Evolutionary conservation across 2,888 invertebrate species (phyloP), one percentile per base, ranked within the genome.

Genomic region (Adelognathus sp.): DNA sequence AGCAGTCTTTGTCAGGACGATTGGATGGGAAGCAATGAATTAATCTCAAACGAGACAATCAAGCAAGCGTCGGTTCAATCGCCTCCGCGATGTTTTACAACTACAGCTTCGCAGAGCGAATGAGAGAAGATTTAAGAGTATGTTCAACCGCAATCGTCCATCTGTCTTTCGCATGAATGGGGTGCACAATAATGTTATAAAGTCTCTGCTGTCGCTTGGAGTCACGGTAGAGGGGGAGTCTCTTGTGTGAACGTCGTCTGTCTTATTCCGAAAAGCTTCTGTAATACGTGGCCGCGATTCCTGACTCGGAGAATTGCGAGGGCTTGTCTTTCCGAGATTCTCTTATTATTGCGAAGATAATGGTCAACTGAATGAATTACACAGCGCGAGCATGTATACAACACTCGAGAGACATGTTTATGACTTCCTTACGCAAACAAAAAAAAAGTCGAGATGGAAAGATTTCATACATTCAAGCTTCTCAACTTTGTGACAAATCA

Each of bases 131-230:
- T 66, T 76, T 71, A 79, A 64, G 63, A 79, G 73, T 63, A 76
- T 69, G 72, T 76, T 73, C 63, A n/a, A 27, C 44, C 67, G 69
- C 64, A 61, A 44, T n/a, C n/a, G 69, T 72, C 75, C 75, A 75
- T 78, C 56, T 58, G 71, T 78, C 67, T 80, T 71, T 46, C 58
- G 64, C 44, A 50, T 79, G 81, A 76, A 81, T 76, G 79, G 70
- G 36, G 31, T 33, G 66, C 44, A 72, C 76, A 73, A 79, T 75
- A 67, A 79, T 66, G 69, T 71, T 71, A 81, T 76, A 79, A 81
- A 79, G 63, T 79, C 56, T 50, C 11, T 60, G 39, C 61, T 39
- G 74, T 63, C 60, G 36, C 63, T 60, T 18, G 72, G n/a, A 58
- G n/a, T 54, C 56, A 78, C 71, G 76, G 76, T 73, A 73, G 76